Evolutionary conservation across 2,888 invertebrate genomes (phyloP).

Genomic region (Ophion ellenae): DNA sequence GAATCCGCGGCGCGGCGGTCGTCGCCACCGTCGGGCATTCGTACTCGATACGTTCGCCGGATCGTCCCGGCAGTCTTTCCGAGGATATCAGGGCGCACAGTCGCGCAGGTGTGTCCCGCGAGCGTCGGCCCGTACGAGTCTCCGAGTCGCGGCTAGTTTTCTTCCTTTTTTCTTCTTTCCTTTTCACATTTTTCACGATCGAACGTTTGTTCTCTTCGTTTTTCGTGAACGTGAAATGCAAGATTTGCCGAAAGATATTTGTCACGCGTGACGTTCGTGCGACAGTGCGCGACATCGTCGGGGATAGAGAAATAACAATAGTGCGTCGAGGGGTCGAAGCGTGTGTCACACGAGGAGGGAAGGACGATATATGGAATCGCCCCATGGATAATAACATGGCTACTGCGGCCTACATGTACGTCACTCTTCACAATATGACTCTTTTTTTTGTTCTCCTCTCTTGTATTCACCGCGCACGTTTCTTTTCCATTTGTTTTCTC

Average conservation of each 20-base stretch:
- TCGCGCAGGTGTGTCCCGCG: background rate
- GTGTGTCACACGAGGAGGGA: constrained; percentile 49
- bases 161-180: constrained; percentile 1
- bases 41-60: constrained; percentile 65
- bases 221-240: constrained; percentile 17
- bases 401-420: constrained; percentile 82
- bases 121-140: background rate
- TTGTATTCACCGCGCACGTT: background rate
- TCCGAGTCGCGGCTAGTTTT: background rate
- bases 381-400: constrained; percentile 83
- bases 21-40: constrained; percentile 76
- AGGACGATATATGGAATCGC: constrained; percentile 80
- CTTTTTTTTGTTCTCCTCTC: background rate
- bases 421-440: background rate
- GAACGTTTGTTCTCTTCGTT: background rate
- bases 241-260: background rate
- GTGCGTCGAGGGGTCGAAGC: constrained; percentile 46
- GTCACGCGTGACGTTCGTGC: constrained; percentile 3
- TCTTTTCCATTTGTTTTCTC: background rate
- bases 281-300: background rate
- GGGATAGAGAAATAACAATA: background rate
- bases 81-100: no score
- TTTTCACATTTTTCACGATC: constrained; percentile 61
- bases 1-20: constrained; percentile 60
- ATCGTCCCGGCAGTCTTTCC: constrained; percentile 73